Evolutionary conservation across 2,797 vertebrate genomes (phyloP).

Genomic region (Myotis daubentonii): DNA sequence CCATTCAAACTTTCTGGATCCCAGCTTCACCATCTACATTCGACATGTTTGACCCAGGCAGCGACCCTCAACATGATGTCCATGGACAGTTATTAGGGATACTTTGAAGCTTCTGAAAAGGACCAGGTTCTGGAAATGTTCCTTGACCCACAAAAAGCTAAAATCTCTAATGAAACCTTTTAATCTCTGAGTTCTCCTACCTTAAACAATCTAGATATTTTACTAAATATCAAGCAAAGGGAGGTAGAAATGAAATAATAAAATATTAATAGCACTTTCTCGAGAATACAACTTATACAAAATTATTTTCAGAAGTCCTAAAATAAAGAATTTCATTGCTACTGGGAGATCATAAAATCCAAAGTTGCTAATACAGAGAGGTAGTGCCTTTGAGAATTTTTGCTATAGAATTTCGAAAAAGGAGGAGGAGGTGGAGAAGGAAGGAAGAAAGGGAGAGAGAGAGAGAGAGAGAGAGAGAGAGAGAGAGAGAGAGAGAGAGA

Average conservation of each 20-base stretch:
- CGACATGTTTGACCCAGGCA: neutral
- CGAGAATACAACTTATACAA: neutral
- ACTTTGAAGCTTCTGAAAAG: neutral
- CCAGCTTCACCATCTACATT: neutral
- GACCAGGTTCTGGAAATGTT: neutral
- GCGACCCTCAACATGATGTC: neutral
- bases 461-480: neutral
- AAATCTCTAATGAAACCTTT: conserved; percentile 15
- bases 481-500: neutral
- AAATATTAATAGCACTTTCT: conserved; percentile 25
- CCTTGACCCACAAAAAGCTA: neutral
- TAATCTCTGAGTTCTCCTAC: neutral
- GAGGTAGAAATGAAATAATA: conserved; percentile 50
- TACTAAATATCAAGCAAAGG: conserved; percentile 30
- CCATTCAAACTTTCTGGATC: neutral
- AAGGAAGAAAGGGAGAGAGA: neutral
- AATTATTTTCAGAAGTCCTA: conserved; percentile 51
- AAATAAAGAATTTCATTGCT: neutral
- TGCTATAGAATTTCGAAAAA: conserved; percentile 56
- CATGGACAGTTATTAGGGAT: neutral
- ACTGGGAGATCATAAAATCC: conserved; percentile 22
- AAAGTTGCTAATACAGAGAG: conserved; percentile 55
- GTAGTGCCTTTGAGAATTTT: conserved; percentile 40
- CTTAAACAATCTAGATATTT: conserved; percentile 29
- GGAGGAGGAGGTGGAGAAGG: neutral